Evolutionary conservation across 1,140 invertebrate genomes (phyloP).

Genomic region (Octopus sinensis): DNA sequence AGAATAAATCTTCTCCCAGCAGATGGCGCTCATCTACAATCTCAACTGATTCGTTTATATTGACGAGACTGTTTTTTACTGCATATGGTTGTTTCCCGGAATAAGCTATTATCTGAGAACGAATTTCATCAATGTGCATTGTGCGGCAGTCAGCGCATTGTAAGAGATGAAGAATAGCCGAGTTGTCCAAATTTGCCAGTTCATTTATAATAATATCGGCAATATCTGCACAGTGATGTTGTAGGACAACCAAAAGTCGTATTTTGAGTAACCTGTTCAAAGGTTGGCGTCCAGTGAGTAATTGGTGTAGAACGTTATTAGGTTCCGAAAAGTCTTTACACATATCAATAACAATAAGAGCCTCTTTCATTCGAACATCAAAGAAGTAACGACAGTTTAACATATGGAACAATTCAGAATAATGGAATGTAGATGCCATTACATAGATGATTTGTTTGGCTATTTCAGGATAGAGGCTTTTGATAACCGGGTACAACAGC

Average conservation of each 20-base stretch:
- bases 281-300: not conserved
- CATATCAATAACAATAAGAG: not conserved
- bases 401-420: not conserved
- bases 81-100: not conserved
- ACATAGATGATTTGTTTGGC: not conserved
- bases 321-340: not conserved
- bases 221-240: not conserved
- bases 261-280: not conserved
- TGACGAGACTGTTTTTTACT: not conserved
- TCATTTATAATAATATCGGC: not conserved
- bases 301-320: not conserved
- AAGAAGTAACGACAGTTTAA: not conserved
- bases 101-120: not conserved
- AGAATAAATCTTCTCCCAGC: not conserved
- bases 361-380: not conserved
- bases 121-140: not conserved
- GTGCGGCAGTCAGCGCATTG: not conserved
- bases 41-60: not conserved
- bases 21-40: not conserved
- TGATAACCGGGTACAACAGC: not conserved
- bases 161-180: not conserved
- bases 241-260: not conserved
- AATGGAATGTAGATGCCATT: not conserved
- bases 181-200: not conserved
- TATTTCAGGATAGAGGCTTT: not conserved